Evolutionary conservation across 2,797 vertebrate species (phyloP), one percentile per base, ranked within the genome.

Genomic region (Octomys mimax): DNA sequence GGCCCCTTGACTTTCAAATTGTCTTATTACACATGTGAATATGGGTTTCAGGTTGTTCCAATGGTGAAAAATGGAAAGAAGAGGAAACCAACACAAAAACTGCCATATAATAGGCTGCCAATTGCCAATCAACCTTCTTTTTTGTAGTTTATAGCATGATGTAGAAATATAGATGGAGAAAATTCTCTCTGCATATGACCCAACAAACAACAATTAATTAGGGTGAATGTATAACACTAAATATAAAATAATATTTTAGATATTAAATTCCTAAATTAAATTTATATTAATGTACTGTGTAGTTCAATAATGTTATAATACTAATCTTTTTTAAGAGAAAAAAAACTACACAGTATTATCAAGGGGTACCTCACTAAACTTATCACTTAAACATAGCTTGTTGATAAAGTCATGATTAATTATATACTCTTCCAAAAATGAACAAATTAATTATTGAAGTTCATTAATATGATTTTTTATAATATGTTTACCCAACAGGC

Each of bases 261-360:
- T 59, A 89, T 42, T 87, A 57, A 79, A 62, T 90, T 89, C 26
- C n/a, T 75, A 80, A 92, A 75, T 49, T 87, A 19, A 7, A 94
- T 68, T 75, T 83, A 79, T 39, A n/a, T 19, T 12, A 84, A 39
- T 68, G 68, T 22, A n/a, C 31, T 49, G 14, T 86, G 11, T 22
- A 83, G 84, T 90, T 94, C 8, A 73, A 64, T 68, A 87, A 57
- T 64, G 4, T 90, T 68, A 70, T n/a, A 64, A 39, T 90, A 18
- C 2, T 68, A 90, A 64, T 16, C 46, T n/a, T 66, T 49, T 59
- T 83, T 42, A 82, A 73, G 24, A 78, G 61, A 78, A 92, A 46
- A 66, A 87, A 24, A 71, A 73, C 24, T 52, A 77, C 16, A 42
- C 31, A n/a, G 36, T 90, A 75, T 79, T 92, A 87, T 84, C 42